Base-by-base conservation (phyloP, 2,797 vertebrate species). In the Yasuhikotakia modesta region DNA sequence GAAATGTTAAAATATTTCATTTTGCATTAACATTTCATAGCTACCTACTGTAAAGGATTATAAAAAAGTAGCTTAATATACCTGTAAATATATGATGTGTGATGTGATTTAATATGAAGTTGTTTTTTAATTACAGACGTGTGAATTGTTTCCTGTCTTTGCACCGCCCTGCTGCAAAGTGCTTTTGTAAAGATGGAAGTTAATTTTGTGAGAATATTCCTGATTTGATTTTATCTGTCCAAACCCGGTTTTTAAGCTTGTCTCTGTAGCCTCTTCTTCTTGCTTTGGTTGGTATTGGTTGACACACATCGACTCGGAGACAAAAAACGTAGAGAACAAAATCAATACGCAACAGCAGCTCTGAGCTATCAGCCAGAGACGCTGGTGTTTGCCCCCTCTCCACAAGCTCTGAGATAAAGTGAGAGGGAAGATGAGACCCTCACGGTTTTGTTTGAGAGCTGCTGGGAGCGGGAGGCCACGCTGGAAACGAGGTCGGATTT, bases 401-500 rank as follows among this genome's bases (percentile, higher is more conserved):
- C 73, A 48, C 43, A 8, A 69, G 27, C 65, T 77, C 27, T 0
- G 3, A 78, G 58, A 45, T 39, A 50, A 53, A 78, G 46, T 53
- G 30, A 78, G 55, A 64, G 67, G 67, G 67, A 70, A 78, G 76
- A 78, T 70, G 58, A 78, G 67, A 78, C 65, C 76, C 76, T 70
- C 17, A n/a, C 64, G 58, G 75, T 73, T 76, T 82, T 81, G 73
- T 77, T 73, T 61, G 69, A 79, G 76, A 81, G 63, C 73, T 79
- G 79, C 67, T 82, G 84, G 81, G 58, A 79, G 58, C 27, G 39
- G 48, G 32, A 27, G 77, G 69, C 1, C 12, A 39, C 0, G 60
- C 21, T 79, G 67, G 73, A 74, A 53, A 79, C 86, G 81, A 73
- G 80, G 77, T 92, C 85, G n/a, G 83, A 79, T 91, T 92, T 90